A percentile compares a stretch with the other conserved stretches of the same genome.
Evolutionary conservation across 2,888 invertebrate species (phyloP).

Genomic region (Platycnemis pennipes): DNA sequence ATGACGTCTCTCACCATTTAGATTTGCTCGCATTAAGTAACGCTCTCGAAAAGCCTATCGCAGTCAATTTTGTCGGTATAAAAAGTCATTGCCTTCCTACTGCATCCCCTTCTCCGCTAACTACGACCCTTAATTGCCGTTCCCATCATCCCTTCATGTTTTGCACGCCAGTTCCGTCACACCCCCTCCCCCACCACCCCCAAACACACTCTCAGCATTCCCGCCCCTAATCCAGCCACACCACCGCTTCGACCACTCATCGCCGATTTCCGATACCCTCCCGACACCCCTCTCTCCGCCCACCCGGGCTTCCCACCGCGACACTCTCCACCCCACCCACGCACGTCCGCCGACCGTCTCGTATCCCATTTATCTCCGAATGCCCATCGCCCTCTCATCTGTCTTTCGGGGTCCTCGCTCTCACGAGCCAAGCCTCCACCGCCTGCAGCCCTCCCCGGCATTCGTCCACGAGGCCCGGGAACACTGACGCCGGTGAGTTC

Average conservation of each 20-base stretch:
- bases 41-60: no score
- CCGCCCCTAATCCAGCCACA: neutral
- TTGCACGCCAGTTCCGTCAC: neutral
- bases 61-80: neutral
- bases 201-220: neutral
- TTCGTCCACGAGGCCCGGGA: neutral
- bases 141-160: neutral
- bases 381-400: neutral
- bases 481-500: neutral
- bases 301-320: neutral
- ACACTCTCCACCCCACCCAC: no score
- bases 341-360: neutral
- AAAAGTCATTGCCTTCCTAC: neutral
- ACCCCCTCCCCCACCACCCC: neutral
- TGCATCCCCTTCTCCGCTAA: neutral
- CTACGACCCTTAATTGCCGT: slow-evolving; percentile 9
- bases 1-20: no score
- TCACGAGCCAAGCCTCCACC: neutral
- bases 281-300: neutral
- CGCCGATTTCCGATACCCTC: slow-evolving; percentile 31
- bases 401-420: neutral
- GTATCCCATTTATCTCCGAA: neutral
- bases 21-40: no score
- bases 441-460: neutral
- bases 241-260: neutral